Conservation (phyloP, 2,888 invertebrate species). For the Harpagoxenus sublaevis region DNA sequence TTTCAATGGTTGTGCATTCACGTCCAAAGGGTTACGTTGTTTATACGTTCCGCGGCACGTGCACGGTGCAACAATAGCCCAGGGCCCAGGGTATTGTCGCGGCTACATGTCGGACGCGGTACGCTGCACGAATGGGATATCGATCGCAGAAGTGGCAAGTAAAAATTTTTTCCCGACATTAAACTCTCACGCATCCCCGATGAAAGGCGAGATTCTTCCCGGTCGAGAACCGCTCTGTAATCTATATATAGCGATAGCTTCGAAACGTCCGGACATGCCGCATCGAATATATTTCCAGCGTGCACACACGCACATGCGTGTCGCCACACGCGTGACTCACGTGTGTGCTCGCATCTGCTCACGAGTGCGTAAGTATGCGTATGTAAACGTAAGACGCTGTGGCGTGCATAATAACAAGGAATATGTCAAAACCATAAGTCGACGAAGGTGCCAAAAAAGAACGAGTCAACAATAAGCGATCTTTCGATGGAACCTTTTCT, state of each 20-base stretch:
- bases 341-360: background rate
- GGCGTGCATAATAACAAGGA: conserved; percentile 61
- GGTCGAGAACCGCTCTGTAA: conserved; percentile 74
- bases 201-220: conserved; percentile 71
- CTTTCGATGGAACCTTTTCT: background rate
- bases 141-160: conserved; percentile 41
- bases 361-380: background rate
- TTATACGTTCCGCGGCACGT: conserved; percentile 25
- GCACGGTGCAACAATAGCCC: background rate
- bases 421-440: conserved; percentile 32
- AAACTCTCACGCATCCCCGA: conserved; percentile 60
- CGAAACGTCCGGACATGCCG: conserved; percentile 71
- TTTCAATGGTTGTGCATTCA: conserved; percentile 13
- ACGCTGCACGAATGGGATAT: conserved; percentile 25
- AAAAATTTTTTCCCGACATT: conserved; percentile 59
- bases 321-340: conserved; percentile 13
- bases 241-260: conserved; percentile 76
- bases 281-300: conserved; percentile 75
- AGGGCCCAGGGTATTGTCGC: background rate
- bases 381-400: conserved; percentile 50
- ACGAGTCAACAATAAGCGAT: conserved; percentile 3
- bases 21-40: conserved; percentile 10
- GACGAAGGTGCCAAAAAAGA: conserved; percentile 1
- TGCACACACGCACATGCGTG: conserved; percentile 43
- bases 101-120: background rate